These are phyloP conservation scores for Lasioglossum albipes DNA, from an alignment of 1,140 invertebrate species.

Conservation along the genomic window DNA sequence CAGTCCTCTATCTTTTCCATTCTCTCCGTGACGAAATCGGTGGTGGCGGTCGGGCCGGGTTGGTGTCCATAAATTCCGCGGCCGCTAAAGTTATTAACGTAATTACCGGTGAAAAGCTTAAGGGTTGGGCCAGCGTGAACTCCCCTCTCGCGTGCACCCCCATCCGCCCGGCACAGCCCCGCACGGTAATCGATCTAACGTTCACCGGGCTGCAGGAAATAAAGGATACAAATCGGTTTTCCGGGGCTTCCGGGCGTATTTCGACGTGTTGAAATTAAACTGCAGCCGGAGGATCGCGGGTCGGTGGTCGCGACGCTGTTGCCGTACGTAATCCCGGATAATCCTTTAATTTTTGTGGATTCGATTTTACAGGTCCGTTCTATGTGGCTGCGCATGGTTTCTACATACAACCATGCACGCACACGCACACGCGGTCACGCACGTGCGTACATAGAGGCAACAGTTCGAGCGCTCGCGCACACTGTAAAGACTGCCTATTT, in stretches of 20 bases:
- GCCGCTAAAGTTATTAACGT: constrained; percentile 46
- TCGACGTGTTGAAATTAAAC: constrained; percentile 64
- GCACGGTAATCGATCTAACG: constrained; percentile 40
- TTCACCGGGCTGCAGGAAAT: constrained; percentile 16
- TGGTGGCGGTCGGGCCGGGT: too few relatives aligned
- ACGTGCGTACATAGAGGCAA: not conserved
- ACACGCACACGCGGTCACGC: not conserved
- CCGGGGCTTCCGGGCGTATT: constrained; percentile 47
- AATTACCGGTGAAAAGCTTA: constrained; percentile 40
- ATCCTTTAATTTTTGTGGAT: constrained; percentile 74
- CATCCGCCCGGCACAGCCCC: not conserved
- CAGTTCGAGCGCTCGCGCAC: not conserved
- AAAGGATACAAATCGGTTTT: constrained; percentile 46
- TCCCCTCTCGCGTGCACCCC: too few relatives aligned
- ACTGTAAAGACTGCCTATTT: constrained; percentile 29
- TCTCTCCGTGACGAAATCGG: not conserved
- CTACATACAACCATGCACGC: too few relatives aligned
- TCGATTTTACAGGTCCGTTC: constrained; percentile 45
- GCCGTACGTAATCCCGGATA: constrained; percentile 64
- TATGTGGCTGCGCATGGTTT: too few relatives aligned
- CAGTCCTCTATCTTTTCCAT: not conserved
- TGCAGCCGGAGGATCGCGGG: constrained; percentile 17
- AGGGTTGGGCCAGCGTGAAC: not conserved
- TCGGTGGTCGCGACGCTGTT: constrained; percentile 25
- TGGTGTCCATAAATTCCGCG: constrained; percentile 32